These are phyloP conservation scores for Coelogynopora nodosa DNA, from an alignment of 2,888 invertebrate genomes.

Conservation along the genomic window DNA sequence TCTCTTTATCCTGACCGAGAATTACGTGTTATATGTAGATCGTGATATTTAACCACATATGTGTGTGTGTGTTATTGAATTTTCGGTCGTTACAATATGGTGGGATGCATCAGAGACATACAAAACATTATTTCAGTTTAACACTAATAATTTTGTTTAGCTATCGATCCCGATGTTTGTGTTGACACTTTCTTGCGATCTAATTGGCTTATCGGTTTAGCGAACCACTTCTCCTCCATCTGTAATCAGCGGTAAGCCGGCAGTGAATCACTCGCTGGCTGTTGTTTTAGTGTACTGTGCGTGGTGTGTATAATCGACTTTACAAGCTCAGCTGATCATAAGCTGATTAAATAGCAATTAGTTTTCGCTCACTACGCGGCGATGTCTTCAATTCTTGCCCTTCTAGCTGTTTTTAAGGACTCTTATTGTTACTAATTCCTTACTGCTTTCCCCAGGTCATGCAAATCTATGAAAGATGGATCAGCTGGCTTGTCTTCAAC, in stretches of 20 bases:
- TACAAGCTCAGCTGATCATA: background rate
- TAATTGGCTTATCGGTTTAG: background rate
- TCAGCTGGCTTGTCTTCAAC: constrained; percentile 13
- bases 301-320: background rate
- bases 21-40: no score
- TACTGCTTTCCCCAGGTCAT: background rate
- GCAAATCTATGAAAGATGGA: background rate
- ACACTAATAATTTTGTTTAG: no score
- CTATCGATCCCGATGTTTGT: background rate
- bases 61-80: no score
- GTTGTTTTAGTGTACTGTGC: background rate
- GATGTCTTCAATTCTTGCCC: background rate
- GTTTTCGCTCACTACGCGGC: background rate
- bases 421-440: background rate
- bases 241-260: background rate
- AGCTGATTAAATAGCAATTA: background rate
- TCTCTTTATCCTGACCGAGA: no score
- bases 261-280: background rate
- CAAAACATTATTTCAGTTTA: no score
- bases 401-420: background rate
- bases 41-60: no score
- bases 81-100: no score
- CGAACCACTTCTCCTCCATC: background rate
- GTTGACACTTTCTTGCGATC: constrained; percentile 9
- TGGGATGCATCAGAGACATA: no score